These are phyloP conservation scores for Elephantulus edwardii DNA, from an alignment of 2,113 vertebrate species.

Conservation along the genomic window DNA sequence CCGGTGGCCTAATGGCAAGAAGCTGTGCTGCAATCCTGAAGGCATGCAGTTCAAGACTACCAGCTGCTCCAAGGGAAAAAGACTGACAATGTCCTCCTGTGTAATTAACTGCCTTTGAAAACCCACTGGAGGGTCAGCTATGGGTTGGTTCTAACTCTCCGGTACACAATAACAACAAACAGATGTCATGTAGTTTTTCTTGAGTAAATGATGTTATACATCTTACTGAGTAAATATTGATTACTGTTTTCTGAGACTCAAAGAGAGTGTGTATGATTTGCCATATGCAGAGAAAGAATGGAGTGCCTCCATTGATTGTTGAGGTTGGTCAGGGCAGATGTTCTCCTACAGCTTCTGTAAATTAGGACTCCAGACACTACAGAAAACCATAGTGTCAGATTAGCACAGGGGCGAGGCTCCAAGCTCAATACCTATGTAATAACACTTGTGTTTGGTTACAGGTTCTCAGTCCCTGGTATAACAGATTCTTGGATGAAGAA, in stretches of 20 bases:
- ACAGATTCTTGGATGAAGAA: constrained; percentile 81
- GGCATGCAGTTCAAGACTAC: no score
- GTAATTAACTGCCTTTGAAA: no score
- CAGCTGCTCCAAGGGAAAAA: no score
- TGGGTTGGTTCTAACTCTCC: no score
- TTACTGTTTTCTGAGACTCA: background rate
- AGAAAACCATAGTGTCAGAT: background rate
- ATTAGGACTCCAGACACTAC: background rate
- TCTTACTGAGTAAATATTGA: background rate
- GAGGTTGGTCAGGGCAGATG: no score
- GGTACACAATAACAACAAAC: no score
- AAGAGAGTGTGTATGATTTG: background rate
- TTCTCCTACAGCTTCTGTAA: background rate
- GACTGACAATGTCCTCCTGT: no score
- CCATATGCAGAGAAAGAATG: background rate
- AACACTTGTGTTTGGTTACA: constrained; percentile 61
- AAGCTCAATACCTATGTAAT: background rate
- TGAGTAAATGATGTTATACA: background rate
- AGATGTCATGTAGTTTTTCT: background rate
- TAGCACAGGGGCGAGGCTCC: background rate
- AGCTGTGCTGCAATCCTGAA: no score
- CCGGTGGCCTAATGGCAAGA: no score
- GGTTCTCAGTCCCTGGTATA: constrained; percentile 79
- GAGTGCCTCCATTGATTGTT: no score
- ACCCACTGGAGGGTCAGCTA: no score